These are phyloP conservation scores for Rachycentron canadum DNA, from an alignment of 2,797 vertebrate species.

Conservation along the genomic window DNA sequence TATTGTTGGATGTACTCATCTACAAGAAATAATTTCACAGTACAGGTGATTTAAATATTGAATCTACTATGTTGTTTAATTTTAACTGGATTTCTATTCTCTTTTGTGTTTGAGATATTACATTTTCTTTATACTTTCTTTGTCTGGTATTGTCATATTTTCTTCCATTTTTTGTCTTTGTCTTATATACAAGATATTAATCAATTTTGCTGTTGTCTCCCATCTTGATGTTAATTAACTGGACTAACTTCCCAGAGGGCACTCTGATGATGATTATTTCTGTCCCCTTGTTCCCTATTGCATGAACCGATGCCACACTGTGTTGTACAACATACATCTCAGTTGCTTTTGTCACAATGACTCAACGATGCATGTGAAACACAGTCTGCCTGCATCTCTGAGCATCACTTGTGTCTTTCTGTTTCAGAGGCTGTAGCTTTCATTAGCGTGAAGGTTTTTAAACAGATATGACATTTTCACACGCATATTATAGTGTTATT, in stretches of 20 bases:
- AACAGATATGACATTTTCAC: not conserved
- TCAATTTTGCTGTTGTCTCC: conserved; percentile 14
- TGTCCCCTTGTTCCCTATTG: conserved; percentile 52
- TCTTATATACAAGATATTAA: conserved; percentile 6
- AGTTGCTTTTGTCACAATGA: conserved; percentile 26
- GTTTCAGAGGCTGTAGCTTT: not conserved
- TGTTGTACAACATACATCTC: conserved; percentile 42
- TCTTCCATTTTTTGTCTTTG: too few relatives aligned
- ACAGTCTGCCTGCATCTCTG: conserved; percentile 9
- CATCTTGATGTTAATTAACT: conserved; percentile 69
- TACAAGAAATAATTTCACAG: conserved; percentile 13
- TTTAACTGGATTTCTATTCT: not conserved
- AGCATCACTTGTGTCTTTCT: conserved; percentile 1
- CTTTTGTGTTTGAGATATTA: not conserved
- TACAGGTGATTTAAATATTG: not conserved
- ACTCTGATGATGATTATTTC: conserved; percentile 56
- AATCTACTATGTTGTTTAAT: not conserved
- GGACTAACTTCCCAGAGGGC: conserved; percentile 61
- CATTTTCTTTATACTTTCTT: not conserved
- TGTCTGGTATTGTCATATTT: not conserved
- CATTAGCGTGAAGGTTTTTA: conserved; percentile 9
- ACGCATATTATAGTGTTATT: too few relatives aligned
- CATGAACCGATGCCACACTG: conserved; percentile 43
- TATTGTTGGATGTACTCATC: not conserved
- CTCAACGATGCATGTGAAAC: conserved; percentile 25